These are phyloP conservation scores for Paratilapia polleni DNA, from an alignment of 2,113 vertebrate species.

Conservation along the genomic window DNA sequence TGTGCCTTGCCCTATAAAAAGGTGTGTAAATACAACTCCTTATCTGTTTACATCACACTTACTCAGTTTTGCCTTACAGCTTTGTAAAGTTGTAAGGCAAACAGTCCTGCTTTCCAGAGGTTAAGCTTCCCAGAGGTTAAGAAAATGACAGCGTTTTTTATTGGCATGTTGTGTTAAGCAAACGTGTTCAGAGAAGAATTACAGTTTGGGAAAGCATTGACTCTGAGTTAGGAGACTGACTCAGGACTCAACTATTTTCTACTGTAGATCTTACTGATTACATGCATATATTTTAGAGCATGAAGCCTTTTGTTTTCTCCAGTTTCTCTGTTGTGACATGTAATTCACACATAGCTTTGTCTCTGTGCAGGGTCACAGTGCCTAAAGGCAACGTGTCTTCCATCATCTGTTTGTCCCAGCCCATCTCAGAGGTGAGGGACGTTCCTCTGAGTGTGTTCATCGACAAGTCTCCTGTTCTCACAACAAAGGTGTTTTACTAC, in stretches of 20 bases:
- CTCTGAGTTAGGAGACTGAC: background rate
- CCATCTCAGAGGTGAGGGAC: conserved; percentile 78
- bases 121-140: background rate
- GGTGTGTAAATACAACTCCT: conserved; percentile 47
- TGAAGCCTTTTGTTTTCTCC: background rate
- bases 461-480: conserved; percentile 83
- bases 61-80: background rate
- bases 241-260: background rate
- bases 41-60: background rate
- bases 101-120: background rate
- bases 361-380: conserved; percentile 69
- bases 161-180: background rate
- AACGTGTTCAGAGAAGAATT: conserved; percentile 21
- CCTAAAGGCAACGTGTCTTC: conserved; percentile 74
- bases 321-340: background rate
- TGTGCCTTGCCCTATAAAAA: conserved; percentile 81
- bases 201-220: background rate
- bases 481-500: conserved; percentile 86
- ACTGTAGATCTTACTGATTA: background rate
- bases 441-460: conserved; percentile 84
- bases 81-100: background rate
- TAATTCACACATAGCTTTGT: background rate
- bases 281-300: background rate
- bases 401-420: conserved; percentile 80
- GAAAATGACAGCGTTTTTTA: background rate